Evolutionary conservation across 2,797 vertebrate species (phyloP), one percentile per base, ranked within the genome.

Genomic region (Psittacula derbiana): DNA sequence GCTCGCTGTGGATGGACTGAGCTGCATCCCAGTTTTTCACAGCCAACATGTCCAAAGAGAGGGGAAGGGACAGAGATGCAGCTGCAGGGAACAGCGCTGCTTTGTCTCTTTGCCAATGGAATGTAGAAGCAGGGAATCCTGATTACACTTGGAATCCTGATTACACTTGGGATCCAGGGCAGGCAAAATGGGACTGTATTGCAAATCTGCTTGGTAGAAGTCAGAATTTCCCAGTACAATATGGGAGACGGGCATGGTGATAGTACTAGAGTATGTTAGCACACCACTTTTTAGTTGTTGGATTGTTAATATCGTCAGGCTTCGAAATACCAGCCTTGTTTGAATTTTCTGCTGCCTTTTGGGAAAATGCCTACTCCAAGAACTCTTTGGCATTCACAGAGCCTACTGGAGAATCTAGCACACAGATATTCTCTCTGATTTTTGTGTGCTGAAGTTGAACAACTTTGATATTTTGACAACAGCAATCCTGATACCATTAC

Each of bases 71-170:
- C 31, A 67, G 52, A 79, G 33, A 5, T 50, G 55, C 80, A 58
- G 71, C 78, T 64, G 41, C 21, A 47, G 44, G 43, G 58, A 80
- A 31, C 38, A 65, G 38, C 0, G 0, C 43, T 76, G 49, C 49
- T 78, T 80, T 80, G 25, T 66, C 40, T 73, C 27, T 67, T 73
- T 47, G 24, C 16, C 3, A 8, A 18, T 10, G 28, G 64, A 69
- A 60, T 4, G n/a, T 4, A 43, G 28, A 49, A 31, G 25, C 17
- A 14, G 52, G 65, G 33, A 90, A 28, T 40, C 27, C 55, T 5
- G 2, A 15, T 33, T 50, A 27, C 0, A 0, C 40, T 74, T 55
- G 64, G 87, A 41, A 86, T 17, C 65, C 61, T 5, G 2, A 15
- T 33, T 50, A 27, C 0, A 0, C 40, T 74, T 55, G 64, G 87